These are phyloP conservation scores for Phortica variegata DNA, from an alignment of 1,140 invertebrate genomes.

Conservation along the genomic window DNA sequence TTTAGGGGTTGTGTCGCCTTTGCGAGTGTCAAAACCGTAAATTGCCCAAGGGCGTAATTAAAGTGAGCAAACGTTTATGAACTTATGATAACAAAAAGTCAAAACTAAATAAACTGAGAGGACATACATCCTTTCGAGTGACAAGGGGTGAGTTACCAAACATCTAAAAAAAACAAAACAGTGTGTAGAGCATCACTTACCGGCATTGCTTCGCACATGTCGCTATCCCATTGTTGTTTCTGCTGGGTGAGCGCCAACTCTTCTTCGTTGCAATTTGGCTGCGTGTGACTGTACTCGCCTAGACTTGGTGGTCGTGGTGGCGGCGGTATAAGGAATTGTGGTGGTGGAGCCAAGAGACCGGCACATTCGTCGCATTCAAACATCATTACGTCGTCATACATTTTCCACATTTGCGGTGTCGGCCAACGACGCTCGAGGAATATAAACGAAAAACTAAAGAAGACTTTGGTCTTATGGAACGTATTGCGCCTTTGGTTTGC, in stretches of 20 bases:
- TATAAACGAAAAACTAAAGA: no score
- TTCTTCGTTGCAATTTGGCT: slow-evolving; percentile 46
- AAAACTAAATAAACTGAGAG: neutral
- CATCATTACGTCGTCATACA: slow-evolving; percentile 44
- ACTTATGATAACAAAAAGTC: neutral
- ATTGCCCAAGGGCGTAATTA: neutral
- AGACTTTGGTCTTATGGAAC: no score
- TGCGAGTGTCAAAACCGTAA: slow-evolving; percentile 9
- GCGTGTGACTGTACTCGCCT: slow-evolving; percentile 49
- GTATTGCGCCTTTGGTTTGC: neutral
- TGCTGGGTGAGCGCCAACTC: slow-evolving; percentile 29
- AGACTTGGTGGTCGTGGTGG: slow-evolving; percentile 62
- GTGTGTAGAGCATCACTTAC: no score
- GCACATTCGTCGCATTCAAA: slow-evolving; percentile 60
- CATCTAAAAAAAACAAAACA: no score
- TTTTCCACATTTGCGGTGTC: slow-evolving; percentile 57
- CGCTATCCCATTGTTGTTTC: slow-evolving; percentile 49
- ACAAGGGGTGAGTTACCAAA: no score
- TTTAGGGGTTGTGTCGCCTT: slow-evolving; percentile 2
- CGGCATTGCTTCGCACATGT: slow-evolving; percentile 59
- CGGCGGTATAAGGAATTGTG: slow-evolving; percentile 63
- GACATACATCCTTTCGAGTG: no score
- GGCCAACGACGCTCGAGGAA: no score
- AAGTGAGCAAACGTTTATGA: no score
- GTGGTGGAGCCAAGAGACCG: slow-evolving; percentile 62